Percentiles rank a stretch among this genome's conserved stretches.
These are phyloP conservation scores for Pongo abelii DNA, from an alignment of 2,113 vertebrate genomes.

Conservation along the genomic window DNA sequence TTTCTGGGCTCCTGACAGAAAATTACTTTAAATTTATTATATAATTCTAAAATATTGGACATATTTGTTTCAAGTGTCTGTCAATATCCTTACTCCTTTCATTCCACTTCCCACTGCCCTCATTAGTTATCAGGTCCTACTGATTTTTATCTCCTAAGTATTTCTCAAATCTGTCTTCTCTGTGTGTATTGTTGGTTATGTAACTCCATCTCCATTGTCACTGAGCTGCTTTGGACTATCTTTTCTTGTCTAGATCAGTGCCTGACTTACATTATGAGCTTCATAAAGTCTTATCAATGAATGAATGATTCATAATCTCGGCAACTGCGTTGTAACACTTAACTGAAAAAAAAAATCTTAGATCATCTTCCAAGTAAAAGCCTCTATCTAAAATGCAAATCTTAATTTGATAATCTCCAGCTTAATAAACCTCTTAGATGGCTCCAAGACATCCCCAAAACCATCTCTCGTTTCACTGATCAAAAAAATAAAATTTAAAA, in stretches of 20 bases:
- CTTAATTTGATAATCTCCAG: no score
- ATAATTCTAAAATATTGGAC: not conserved
- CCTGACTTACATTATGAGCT: not conserved
- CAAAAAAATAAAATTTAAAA: no score
- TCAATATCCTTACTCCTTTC: not conserved
- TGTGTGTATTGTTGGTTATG: not conserved
- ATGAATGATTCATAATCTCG: no score
- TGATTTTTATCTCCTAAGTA: not conserved
- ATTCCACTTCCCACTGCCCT: not conserved
- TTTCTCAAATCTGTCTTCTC: not conserved
- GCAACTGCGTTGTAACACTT: no score
- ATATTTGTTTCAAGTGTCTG: not conserved
- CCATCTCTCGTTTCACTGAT: no score
- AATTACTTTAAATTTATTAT: not conserved
- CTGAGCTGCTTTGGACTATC: not conserved
- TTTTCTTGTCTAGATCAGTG: not conserved
- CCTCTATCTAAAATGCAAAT: no score
- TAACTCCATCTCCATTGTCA: not conserved
- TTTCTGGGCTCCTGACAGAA: slow-evolving; percentile 13
- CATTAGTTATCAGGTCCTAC: not conserved
- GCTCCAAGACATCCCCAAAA: no score
- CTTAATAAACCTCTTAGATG: no score
- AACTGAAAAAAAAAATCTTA: no score
- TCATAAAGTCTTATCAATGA: not conserved
- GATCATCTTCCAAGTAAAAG: no score